Base-by-base conservation (phyloP, 2,888 invertebrate genomes). In the Harpalus rubripes region DNA sequence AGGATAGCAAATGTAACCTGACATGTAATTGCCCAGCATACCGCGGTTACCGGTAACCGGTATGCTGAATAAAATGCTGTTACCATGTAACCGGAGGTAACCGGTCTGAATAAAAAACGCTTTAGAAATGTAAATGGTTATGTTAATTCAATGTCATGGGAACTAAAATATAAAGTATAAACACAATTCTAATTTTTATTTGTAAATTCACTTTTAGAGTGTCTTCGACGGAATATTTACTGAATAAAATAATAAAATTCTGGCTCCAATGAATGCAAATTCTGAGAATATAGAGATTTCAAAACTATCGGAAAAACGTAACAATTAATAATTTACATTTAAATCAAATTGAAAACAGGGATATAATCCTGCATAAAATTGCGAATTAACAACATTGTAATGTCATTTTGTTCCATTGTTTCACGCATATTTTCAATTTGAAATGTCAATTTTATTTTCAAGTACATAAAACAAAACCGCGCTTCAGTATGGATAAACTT, bases 351-450 rank as follows among this genome's bases (percentile, higher is more conserved):
- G 68, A 68, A 39, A 74, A 74, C 16, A 52, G 52, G 12, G 5
- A 16, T 44, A 74, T 52, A 74, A 68, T 68, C 74, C 74, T 18
- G 44, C 16, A 22, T 52, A 44, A 74, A 52, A 74, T 18, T 74
- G 16, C 44, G 44, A 44, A 22, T 74, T 74, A 74, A 52, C 74
- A 74, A 52, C 16, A 12, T 74, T 44, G 10, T 52, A 74, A 10
- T 74, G 10, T 74, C 18, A 22, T 74, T 52, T 44, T 41, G 74
- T 26, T 41, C 12, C 74, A 65, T 65, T 65, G 32, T 39, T 7
- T 15, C 18, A 74, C 44, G 44, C 74, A 16, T 41, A 74, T 74
- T 52, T 74, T 74, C 74, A 7, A 74, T 74, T 52, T 74, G 44
- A 74, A 74, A 52, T 52, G 22, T 15, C 74, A 74, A 74, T 74